Conservation (phyloP, 2,888 invertebrate species). For the Cryptosula pallasiana region DNA sequence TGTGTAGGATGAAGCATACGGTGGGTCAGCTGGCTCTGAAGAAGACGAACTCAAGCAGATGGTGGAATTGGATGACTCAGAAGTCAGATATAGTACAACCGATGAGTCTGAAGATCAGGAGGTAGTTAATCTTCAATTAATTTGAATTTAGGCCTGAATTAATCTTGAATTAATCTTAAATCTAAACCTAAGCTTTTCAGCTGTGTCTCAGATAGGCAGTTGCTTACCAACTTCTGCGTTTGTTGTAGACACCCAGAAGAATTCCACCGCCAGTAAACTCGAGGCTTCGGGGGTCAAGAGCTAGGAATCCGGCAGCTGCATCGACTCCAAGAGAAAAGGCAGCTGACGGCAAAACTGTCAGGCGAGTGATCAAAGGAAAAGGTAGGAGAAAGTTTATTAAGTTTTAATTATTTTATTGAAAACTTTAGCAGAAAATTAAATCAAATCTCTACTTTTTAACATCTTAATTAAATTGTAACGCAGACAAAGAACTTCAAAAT, state of each 20-base stretch:
- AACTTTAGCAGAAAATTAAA: too few relatives aligned
- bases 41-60: neutral
- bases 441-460: too few relatives aligned
- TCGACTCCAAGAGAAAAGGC: neutral
- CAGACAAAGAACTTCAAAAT: too few relatives aligned
- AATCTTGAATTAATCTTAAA: neutral
- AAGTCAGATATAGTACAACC: neutral
- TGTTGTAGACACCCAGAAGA: constrained; percentile 9
- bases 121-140: neutral
- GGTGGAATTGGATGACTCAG: neutral
- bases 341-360: neutral
- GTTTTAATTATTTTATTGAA: too few relatives aligned
- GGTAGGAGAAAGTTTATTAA: neutral
- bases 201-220: neutral
- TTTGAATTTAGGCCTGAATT: neutral
- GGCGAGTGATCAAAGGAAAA: constrained; percentile 7
- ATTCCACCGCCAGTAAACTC: constrained; percentile 1
- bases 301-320: neutral
- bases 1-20: neutral
- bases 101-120: constrained; percentile 20
- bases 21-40: constrained; percentile 10
- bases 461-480: too few relatives aligned
- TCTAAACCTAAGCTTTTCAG: too few relatives aligned
- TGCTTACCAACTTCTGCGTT: neutral
- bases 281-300: neutral